Evolutionary conservation across 2,797 vertebrate species (phyloP).

Genomic region (Lacerta viridis): DNA sequence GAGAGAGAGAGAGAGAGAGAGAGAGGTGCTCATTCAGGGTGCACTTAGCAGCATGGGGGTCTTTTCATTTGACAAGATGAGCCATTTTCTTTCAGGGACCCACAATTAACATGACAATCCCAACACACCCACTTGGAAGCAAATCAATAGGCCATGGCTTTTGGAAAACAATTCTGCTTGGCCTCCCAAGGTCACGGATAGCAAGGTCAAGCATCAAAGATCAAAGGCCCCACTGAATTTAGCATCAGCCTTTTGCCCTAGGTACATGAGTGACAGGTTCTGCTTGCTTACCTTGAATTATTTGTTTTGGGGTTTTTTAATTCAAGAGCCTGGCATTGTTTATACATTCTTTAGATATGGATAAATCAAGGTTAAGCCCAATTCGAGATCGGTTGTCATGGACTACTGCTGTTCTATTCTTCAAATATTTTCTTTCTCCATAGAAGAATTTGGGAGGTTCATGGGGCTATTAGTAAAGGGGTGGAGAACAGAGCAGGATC

Average conservation of each 20-base stretch:
- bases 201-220: conserved; percentile 69
- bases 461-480: not conserved
- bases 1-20: not conserved
- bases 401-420: not conserved
- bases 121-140: not conserved
- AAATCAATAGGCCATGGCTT: conserved; percentile 55
- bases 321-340: conserved; percentile 30
- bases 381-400: conserved; percentile 22
- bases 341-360: conserved; percentile 6
- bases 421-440: not conserved
- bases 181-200: conserved; percentile 58
- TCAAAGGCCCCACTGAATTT: conserved; percentile 53
- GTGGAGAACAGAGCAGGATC: not conserved
- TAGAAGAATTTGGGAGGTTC: not conserved
- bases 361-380: conserved; percentile 37
- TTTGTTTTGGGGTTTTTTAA: not conserved
- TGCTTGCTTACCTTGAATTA: conserved; percentile 44
- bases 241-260: conserved; percentile 31
- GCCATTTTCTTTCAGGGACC: conserved; percentile 26
- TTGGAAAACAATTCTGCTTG: conserved; percentile 51
- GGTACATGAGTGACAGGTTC: conserved; percentile 26
- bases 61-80: conserved; percentile 22
- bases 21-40: conserved; percentile 5
- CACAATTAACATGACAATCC: conserved; percentile 69
- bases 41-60: conserved; percentile 35